Conservation (phyloP, 2,113 vertebrate species). For the Okapia johnstoni region DNA sequence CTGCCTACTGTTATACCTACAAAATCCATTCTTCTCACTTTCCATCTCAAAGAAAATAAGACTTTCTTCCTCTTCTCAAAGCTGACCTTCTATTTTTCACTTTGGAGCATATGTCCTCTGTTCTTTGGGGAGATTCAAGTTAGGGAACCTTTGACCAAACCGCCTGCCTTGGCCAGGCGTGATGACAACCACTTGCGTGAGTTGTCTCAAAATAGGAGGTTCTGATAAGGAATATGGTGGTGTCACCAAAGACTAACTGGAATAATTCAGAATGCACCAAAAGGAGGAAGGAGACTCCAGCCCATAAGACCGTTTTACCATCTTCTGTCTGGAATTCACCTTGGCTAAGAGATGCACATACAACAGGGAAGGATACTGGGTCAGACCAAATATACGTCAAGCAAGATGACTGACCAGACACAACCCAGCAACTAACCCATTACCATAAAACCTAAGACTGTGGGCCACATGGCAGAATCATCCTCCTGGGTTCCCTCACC, state of each 20-base stretch:
- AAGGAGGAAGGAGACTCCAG: not conserved
- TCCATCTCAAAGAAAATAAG: not conserved
- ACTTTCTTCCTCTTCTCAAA: not conserved
- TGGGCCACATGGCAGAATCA: not conserved
- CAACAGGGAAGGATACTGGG: not conserved
- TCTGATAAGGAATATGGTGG: not conserved
- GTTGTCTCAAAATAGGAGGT: not conserved
- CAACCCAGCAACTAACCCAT: no score
- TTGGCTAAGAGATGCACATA: not conserved
- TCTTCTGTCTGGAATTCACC: not conserved
- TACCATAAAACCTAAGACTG: not conserved
- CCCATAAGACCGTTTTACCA: not conserved
- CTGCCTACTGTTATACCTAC: not conserved
- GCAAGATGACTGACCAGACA: not conserved
- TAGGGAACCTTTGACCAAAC: not conserved
- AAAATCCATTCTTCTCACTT: not conserved
- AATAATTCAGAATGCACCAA: not conserved
- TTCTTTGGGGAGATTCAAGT: not conserved
- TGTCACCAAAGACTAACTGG: not conserved
- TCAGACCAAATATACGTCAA: not conserved
- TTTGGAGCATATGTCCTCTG: not conserved
- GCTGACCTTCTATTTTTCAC: not conserved
- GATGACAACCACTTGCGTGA: not conserved
- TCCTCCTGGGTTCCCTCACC: not conserved
- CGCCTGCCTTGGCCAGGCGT: not conserved